Evolutionary conservation across 2,113 vertebrate genomes (phyloP).

Genomic region (Notothenia coriiceps): DNA sequence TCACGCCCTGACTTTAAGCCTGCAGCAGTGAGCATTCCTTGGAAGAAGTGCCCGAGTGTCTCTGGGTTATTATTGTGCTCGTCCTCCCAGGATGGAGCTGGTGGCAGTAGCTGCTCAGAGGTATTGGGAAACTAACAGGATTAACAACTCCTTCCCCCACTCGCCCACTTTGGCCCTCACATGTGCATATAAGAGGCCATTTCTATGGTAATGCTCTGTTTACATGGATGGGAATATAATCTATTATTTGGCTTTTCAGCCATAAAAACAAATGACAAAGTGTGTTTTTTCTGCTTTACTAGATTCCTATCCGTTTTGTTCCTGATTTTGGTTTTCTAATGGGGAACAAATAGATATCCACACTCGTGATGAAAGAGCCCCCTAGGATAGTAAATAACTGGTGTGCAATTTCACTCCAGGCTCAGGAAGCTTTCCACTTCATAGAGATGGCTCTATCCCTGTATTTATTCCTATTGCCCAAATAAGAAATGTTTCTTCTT

Average conservation of each 20-base stretch:
- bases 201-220: slow-evolving; percentile 82
- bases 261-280: slow-evolving; percentile 67
- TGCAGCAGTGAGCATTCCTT: slow-evolving; percentile 53
- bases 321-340: slow-evolving; percentile 57
- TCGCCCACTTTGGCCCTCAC: slow-evolving; percentile 54
- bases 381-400: slow-evolving; percentile 66
- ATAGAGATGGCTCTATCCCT: slow-evolving; percentile 43
- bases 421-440: slow-evolving; percentile 51
- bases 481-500: slow-evolving; percentile 14
- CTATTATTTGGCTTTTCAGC: slow-evolving; percentile 71
- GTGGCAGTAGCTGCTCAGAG: slow-evolving; percentile 55
- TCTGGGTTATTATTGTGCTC: slow-evolving; percentile 60
- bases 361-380: slow-evolving; percentile 71
- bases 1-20: slow-evolving; percentile 37
- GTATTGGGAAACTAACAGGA: slow-evolving; percentile 75
- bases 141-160: slow-evolving; percentile 70
- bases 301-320: slow-evolving; percentile 73
- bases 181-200: slow-evolving; percentile 73
- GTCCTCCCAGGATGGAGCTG: slow-evolving; percentile 57
- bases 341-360: slow-evolving; percentile 78
- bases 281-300: slow-evolving; percentile 34
- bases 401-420: slow-evolving; percentile 56
- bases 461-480: slow-evolving; percentile 51
- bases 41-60: slow-evolving; percentile 42
- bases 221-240: slow-evolving; percentile 72